Base-by-base conservation (phyloP, 2,888 invertebrate species). In the Notodromas monacha region DNA sequence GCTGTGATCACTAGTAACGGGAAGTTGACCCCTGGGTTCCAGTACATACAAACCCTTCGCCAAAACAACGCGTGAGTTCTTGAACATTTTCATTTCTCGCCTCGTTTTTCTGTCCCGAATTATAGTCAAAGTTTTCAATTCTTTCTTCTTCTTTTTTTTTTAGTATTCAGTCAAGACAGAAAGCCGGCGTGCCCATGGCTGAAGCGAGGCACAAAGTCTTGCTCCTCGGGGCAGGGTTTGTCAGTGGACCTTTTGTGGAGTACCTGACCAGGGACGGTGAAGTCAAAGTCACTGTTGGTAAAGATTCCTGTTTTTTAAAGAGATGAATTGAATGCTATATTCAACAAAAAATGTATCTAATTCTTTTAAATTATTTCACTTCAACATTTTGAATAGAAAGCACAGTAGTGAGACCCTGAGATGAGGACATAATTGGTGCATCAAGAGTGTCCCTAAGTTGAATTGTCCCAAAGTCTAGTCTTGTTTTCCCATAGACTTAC, bases 1-100 rank as follows among this genome's bases (percentile, higher is more conserved):
- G 89, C 96, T 4, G 74, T 92, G 32, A 92, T 99, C 38, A 74
- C 86, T 0, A 84, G 81, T 42, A 86, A 92, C 47, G 92, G 92
- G 15, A 57, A 60, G 41, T 51, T 99, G 37, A 89, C 92, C 1
- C 66, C 79, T 4, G 68, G 74, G 42, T 96, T 68, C 49, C 68
- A 84, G 49, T 99, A 99, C 46, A 99, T 99, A 42, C 63, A 68
- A 42, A 81, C 86, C 36, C 51, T 96, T 12, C 58, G 92, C 34
- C 61, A 60, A 40, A 45, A 60, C 2, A 62, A 60, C 38, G 56
- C 52, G 60, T 63, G 48, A 31, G 40, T 37, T 14, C 31, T 29
- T 14, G 14, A 10, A 10, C 4, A 16, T 32, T 11, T 11, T 3
- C 14, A 10, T 16, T 11, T 27, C 16, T 32, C 6, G 16, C 10